Evolutionary conservation across 2,888 invertebrate genomes (phyloP), one percentile per base, ranked within the genome.

Genomic region (Drosophila paracracens): DNA sequence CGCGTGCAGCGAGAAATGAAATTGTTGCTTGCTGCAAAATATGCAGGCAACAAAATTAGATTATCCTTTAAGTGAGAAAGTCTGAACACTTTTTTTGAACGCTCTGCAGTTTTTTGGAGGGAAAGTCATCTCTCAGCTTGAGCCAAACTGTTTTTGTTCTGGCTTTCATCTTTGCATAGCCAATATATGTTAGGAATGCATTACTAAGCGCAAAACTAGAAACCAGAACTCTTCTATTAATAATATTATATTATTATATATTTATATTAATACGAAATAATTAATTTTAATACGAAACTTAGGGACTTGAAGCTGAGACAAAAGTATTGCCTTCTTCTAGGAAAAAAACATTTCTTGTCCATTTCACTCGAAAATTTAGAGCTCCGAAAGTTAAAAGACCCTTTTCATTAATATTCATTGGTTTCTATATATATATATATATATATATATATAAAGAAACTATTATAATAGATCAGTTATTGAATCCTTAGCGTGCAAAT

Each of bases 21-120:
- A 88, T 84, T 84, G 84, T 84, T 84, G 85, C 81, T 66, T 72
- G 54, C 66, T 50, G 33, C 65, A 35, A 68, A 74, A 79, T 68
- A 70, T 79, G 67, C 79, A 65, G 52, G 66, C 74, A 53, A 70
- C 85, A 59, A 79, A 88, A 85, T 79, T 79, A 70, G 80, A 79
- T 79, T 79, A 80, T 70, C 70, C 35, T 21, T 13, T 29, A 70
- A 67, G 48, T 60, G 52, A 21, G 35, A 31, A 35, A 40, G 46
- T 27, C 13, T 27, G 7, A 11, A 27, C 25, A 16, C 25, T 29
- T 11, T 11, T 50, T 48, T 2, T 1, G 2, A 1, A 31, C 27
- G 6, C n/a, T 3, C 27, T 18, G 3, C 4, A 18, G 6, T 46
- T 31, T 21, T 36, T 40, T 16, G 8, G 13, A 33, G 43, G 50